Base-by-base conservation (phyloP, 2,888 invertebrate genomes). In the Rhimphoctona megacephalus region DNA sequence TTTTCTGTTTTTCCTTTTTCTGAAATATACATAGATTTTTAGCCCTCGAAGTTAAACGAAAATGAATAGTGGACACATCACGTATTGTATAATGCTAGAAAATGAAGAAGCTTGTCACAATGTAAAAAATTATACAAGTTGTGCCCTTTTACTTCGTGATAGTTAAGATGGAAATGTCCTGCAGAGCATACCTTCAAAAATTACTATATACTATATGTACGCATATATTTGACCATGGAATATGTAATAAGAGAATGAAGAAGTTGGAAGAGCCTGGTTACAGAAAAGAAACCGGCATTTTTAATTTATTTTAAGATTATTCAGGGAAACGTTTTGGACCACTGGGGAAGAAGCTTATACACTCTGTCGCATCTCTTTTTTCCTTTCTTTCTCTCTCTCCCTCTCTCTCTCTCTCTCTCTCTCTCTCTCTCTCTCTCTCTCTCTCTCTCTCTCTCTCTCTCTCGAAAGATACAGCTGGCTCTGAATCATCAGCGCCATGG, bases 401-500 rank as follows among this genome's bases (percentile, higher is more conserved):
- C 22, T 22, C n/a, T n/a, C 54, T 19, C 19, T 36, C 19, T 73
- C 54, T 22, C 54, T 54, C 25, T n/a, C n/a, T n/a, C n/a, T n/a
- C 22, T 36, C 22, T 74, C 19, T 43, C 25, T 22, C 39, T 57
- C 54, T 46, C 25, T 46, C 2, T 64, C 43, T 64, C 43, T 64
- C 14, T 52, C 25, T 66, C 36, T 52, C 52, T 66, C 22, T 72
- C 36, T 72, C 36, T 64, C 19, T 61, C 64, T 64, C 80, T 57
- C 25, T 17, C 67, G 76, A 22, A 77, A 74, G 83, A 77, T 90
- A 89, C 91, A 92, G 92, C 92, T 92, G 92, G 89, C 88, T 91
- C 89, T 92, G 92, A 92, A 92, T 92, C 92, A 92, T 92, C 90
- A 85, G 83, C 64, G 78, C 66, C 74, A 72, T 52, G 86, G 81